Evolutionary conservation across 2,797 vertebrate species (phyloP).

Genomic region (Gobio occitaniae): DNA sequence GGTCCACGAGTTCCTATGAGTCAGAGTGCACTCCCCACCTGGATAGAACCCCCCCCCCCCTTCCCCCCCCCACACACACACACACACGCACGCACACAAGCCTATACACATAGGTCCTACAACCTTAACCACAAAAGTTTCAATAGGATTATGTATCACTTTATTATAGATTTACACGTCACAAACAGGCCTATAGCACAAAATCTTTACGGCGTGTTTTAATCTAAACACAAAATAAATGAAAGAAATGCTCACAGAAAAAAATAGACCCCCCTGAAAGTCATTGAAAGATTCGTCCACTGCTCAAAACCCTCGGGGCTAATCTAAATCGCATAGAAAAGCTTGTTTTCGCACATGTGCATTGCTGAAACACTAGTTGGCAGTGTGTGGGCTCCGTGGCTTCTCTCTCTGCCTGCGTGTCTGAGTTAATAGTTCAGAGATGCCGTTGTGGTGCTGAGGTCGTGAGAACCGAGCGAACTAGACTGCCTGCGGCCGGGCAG

Average conservation of each 20-base stretch:
- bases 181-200: not conserved
- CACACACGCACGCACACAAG: no score
- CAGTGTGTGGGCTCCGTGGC: slow-evolving; percentile 77
- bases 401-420: slow-evolving; percentile 74
- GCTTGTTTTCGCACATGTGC: slow-evolving; percentile 63
- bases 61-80: no score
- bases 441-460: slow-evolving; percentile 84
- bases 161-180: not conserved
- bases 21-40: no score
- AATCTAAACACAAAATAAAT: slow-evolving; percentile 8
- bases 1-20: no score
- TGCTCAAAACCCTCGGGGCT: slow-evolving; percentile 57
- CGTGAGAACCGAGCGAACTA: slow-evolving; percentile 89
- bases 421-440: slow-evolving; percentile 81
- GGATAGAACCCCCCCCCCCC: no score
- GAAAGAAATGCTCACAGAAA: not conserved
- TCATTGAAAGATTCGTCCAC: slow-evolving; percentile 21
- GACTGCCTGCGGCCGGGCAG: slow-evolving; percentile 83
- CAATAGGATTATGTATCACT: not conserved
- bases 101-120: not conserved
- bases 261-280: slow-evolving; percentile 19
- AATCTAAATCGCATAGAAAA: slow-evolving; percentile 49
- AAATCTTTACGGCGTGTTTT: not conserved
- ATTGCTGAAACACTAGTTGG: slow-evolving; percentile 75
- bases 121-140: not conserved